Evolutionary conservation across 2,797 vertebrate genomes (phyloP).

Genomic region (Anabacerthia variegaticeps): DNA sequence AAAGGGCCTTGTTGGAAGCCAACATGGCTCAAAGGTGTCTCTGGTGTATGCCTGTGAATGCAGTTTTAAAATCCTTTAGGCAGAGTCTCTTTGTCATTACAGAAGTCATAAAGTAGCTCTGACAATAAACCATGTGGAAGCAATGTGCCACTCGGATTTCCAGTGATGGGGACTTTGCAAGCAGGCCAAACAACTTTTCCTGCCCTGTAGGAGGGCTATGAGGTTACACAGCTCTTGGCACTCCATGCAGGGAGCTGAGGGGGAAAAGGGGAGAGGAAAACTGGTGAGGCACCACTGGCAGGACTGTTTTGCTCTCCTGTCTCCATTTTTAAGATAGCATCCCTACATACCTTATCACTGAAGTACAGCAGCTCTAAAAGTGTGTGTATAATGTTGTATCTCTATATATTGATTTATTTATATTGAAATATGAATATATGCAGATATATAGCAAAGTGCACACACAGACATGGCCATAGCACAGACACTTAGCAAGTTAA

Average conservation of each 20-base stretch:
- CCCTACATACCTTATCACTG: not conserved
- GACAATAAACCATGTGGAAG: not conserved
- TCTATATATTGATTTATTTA: not conserved
- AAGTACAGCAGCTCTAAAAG: not conserved
- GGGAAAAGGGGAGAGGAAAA: not conserved
- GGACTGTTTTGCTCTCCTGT: not conserved
- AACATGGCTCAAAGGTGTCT: not conserved
- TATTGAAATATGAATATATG: no score
- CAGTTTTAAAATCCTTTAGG: not conserved
- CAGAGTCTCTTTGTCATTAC: not conserved
- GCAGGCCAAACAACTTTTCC: not conserved
- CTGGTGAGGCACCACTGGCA: not conserved
- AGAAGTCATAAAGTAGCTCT: not conserved
- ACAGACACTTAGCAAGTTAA: not conserved
- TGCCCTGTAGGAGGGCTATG: not conserved
- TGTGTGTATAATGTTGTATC: not conserved
- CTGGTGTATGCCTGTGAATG: not conserved
- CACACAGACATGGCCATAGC: not conserved
- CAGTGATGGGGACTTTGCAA: not conserved
- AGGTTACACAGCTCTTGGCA: not conserved
- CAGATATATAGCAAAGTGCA: fast-evolving
- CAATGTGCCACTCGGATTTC: not conserved
- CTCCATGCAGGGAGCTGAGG: not conserved
- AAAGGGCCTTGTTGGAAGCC: not conserved
- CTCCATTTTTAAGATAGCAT: not conserved